Base-by-base conservation (phyloP, 1,140 invertebrate species). In the Chironomus tepperi region DNA sequence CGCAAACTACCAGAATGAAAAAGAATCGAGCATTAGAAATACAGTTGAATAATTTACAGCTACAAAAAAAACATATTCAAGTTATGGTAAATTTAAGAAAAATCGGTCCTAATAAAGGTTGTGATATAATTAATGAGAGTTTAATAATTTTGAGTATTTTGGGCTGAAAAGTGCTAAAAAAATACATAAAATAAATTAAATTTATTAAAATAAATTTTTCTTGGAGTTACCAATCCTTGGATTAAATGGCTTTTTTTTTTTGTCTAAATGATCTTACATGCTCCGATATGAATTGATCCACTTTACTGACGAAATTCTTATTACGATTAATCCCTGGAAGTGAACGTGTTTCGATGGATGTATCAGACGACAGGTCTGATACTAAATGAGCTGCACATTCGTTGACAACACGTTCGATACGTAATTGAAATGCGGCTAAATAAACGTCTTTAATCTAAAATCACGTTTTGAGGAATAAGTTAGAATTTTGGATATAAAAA, bases 301-400 rank as follows among this genome's bases (percentile, higher is more conserved):
- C 87, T 79, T 87, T 84, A 73, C 84, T 80, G 18, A 87, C 84
- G 75, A 91, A 86, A 64, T 85, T 83, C 73, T 86, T 85, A 80
- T 89, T 88, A 73, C 83, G 83, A 76, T 85, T 83, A 74, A 92
- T 88, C 70, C 89, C 89, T 74, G 88, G 88, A 77, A 92, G 81
- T 21, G 87, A 87, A 64, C 89, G 84, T 75, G 91, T 87, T 77
- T 87, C 88, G 76, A 94, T 87, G 81, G 91, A 93, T 79, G 89
- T 92, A 74, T 87, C 85, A 19, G 87, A 83, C 64, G 86, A 87
- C 72, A 94, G 81, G 78, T 90, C 86, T 67, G 87, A 85, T 19
- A 91, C 85, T 70, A 95, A 83, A 80, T 89, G 89, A 42, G 86
- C 83, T 70, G 89, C 89, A 81, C 93, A 94, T 78, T 89, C 87